Evolutionary conservation across 2,113 vertebrate species (phyloP), one percentile per base, ranked within the genome.

Genomic region (Spermophilus dauricus): DNA sequence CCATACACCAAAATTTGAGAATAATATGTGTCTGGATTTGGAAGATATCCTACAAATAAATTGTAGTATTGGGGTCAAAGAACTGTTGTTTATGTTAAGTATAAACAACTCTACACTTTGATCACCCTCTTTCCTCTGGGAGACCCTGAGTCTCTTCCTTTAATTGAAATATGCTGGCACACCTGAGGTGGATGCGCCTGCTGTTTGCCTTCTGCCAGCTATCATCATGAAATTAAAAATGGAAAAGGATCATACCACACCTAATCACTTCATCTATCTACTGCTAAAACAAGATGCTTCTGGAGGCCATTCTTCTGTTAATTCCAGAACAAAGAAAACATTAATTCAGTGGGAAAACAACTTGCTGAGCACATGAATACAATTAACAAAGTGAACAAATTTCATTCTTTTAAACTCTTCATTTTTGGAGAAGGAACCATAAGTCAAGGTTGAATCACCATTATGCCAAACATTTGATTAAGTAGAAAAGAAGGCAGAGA

Each of bases 11-110:
- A 61, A 53, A 37, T 90, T 77, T 88, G 34, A 86, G 78, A 96
- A 89, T 97, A 91, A 84, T 95, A 65, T 70, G 1, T 94, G 22
- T 42, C 94, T 89, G 42, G 39, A 22, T 86, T 94, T 97, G 77
- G 76, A 92, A 95, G 67, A 91, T 94, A 96, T 26, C 73, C 30
- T 89, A 63, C 80, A 87, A 94, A 93, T 95, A 95, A 96, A 95
- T 11, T 37, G 34, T 82, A 39, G 18, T 22, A 48, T 93, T 97
- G 86, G 28, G 89, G 67, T 77, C 30, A 95, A 39, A 34, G 30
- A 95, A 91, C 82, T 89, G 81, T 82, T 91, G 72, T 91, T 96
- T 65, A 70, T 45, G n/a, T n/a, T 92, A 30, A 24, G 91, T 87
- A 48, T 93, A 93, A 96, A 82, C 89, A 37, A 94, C 72, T 67